A percentile compares a stretch with the other conserved stretches of the same genome.
Evolutionary conservation across 1,140 invertebrate species (phyloP).

Genomic region (Drosophila tropicalis): DNA sequence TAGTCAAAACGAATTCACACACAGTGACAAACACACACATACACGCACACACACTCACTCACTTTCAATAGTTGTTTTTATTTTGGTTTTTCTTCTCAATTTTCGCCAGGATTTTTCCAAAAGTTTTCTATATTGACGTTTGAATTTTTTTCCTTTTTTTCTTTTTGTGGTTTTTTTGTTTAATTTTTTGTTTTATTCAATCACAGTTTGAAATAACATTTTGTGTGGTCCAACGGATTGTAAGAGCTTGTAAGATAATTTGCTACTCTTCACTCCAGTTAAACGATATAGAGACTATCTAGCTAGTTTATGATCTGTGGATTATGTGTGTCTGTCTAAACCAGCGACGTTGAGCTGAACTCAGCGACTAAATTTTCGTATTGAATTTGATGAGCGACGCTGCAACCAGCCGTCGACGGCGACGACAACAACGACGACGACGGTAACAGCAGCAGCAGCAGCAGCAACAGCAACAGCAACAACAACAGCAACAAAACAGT

Average conservation of each 20-base stretch:
- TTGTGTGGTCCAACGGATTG: too few species aligned
- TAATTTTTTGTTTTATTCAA: too few species aligned
- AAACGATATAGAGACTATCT: neutral
- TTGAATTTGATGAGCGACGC: slow-evolving; percentile 58
- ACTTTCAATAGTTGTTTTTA: neutral
- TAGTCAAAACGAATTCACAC: slow-evolving; percentile 48
- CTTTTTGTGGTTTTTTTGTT: too few species aligned
- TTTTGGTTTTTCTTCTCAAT: neutral
- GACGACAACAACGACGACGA: slow-evolving; percentile 14
- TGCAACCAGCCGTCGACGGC: slow-evolving; percentile 24
- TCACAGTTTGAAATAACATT: too few species aligned
- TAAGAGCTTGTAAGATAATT: too few species aligned
- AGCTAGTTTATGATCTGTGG: slow-evolving; percentile 23
- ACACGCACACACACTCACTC: slow-evolving; percentile 12
- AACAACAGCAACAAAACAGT: neutral
- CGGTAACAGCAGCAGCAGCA: neutral
- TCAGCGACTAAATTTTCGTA: slow-evolving; percentile 73
- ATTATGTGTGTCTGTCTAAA: slow-evolving; percentile 42
- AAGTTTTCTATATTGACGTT: too few species aligned
- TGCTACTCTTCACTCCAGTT: too few species aligned
- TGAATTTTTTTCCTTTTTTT: too few species aligned
- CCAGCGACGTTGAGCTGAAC: slow-evolving; percentile 76
- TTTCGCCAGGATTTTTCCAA: neutral
- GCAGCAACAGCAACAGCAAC: neutral
- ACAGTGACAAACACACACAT: slow-evolving; percentile 14